Evolutionary conservation across 2,113 vertebrate genomes (phyloP), one percentile per base, ranked within the genome.

Genomic region (Anolis carolinensis): DNA sequence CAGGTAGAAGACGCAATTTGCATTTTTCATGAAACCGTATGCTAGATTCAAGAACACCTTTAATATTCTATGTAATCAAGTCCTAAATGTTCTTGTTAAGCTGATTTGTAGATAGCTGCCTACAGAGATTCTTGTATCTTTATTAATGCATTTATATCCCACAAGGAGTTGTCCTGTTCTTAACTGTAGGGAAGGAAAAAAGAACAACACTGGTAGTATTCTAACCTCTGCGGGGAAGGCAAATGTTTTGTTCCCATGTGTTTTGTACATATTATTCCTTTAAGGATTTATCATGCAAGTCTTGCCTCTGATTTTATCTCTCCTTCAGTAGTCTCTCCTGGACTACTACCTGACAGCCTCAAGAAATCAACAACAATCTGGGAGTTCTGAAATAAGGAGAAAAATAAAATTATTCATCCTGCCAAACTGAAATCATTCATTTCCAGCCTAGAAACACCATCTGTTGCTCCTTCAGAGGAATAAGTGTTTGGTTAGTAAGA

Each of bases 401-500:
- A 32, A 34, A 76, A 77, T 50, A n/a, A 39, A 63, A 75, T 75
- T 44, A 83, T 23, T 75, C 44, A 18, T 30, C 39, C 23, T 13
- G 77, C 18, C 63, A 44, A 0, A 0, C 83, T 62, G 85, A 90
- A 92, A 89, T 90, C 84, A 89, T 52, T 87, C 59, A 13, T 77
- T 90, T 91, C 77, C 70, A 82, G 93, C 80, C 83, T 86, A 75
- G 55, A 92, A 87, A 39, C 90, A 27, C 4, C 4, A 48, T 9
- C 80, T 88, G 70, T 72, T 83, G 92, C 81, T 86, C 82, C 55
- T 65, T 74, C 77, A 65, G 70, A 74, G 5, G 89, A 89, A 90
- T 81, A 65, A 59, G 77, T 88, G 84, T 92, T 91, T 90, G 88
- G 88, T 93, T 92, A 92, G 59, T n/a, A 90, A 80, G 55, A 93